These are phyloP conservation scores for Xiphophorus hellerii DNA, from an alignment of 2,113 vertebrate species.

Conservation along the genomic window DNA sequence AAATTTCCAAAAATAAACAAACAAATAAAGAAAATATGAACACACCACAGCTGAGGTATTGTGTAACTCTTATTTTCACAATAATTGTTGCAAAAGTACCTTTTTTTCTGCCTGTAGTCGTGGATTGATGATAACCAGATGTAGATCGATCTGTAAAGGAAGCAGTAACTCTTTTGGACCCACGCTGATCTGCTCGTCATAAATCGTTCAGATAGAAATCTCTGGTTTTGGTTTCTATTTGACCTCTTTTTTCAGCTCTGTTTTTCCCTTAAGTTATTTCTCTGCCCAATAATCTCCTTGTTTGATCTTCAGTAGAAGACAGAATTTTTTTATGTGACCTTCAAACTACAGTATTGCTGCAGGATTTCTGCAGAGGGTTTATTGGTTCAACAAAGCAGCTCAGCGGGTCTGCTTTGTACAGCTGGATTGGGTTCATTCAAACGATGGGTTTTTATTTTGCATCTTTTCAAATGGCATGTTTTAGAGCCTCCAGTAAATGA, in stretches of 20 bases:
- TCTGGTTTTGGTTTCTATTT: background rate
- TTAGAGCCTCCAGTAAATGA: too few species aligned
- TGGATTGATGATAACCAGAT: background rate
- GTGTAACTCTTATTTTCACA: background rate
- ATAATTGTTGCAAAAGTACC: background rate
- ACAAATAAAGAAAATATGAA: background rate
- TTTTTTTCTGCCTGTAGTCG: background rate
- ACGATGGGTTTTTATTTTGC: background rate
- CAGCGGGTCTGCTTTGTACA: background rate
- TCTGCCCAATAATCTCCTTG: background rate
- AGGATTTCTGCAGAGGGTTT: background rate
- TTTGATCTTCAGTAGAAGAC: background rate
- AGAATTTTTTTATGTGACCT: slow-evolving; percentile 22
- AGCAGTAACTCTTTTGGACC: background rate
- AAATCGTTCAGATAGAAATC: slow-evolving; percentile 25
- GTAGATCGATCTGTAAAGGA: background rate
- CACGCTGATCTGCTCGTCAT: background rate
- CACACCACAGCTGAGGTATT: background rate
- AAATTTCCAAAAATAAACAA: background rate
- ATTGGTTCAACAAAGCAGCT: slow-evolving; percentile 8
- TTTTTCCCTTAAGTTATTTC: background rate
- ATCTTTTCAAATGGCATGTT: too few species aligned
- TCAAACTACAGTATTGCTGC: slow-evolving; percentile 4
- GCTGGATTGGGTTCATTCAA: slow-evolving; percentile 7
- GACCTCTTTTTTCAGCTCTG: background rate